Conservation (phyloP, 2,113 vertebrate species). For the Choloepus hoffmanni region DNA sequence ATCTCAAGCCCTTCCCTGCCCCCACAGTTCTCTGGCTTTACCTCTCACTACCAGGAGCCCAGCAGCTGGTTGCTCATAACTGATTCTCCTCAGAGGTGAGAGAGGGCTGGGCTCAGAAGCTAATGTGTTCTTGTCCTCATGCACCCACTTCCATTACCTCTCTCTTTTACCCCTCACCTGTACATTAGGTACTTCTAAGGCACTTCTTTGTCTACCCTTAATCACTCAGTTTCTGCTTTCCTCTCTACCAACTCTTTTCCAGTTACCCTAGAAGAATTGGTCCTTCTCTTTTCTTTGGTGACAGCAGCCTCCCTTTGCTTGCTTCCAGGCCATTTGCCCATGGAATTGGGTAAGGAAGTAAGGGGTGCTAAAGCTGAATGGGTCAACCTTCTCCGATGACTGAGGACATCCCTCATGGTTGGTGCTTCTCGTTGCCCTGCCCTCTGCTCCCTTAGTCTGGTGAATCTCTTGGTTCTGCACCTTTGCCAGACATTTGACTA, state of each 20-base stretch:
- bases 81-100: neutral
- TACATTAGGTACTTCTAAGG: neutral
- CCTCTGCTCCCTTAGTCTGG: neutral
- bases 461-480: neutral
- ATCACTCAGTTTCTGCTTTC: neutral
- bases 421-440: neutral
- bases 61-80: too few relatives aligned
- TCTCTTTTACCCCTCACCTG: neutral
- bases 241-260: neutral
- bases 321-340: neutral
- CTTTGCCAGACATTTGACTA: neutral
- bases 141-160: neutral
- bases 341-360: neutral
- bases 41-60: neutral
- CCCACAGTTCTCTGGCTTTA: neutral
- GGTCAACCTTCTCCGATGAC: neutral
- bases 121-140: neutral
- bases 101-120: neutral
- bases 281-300: neutral
- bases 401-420: neutral
- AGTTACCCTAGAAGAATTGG: neutral
- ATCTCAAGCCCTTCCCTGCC: neutral
- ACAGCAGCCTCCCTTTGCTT: neutral
- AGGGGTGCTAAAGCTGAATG: neutral
- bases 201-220: neutral